A percentile compares a stretch with the other conserved stretches of the same genome.
phyloP scores from a whole-genome alignment of 2,113 vertebrate genomes.

The Eurypyga helias region DNA sequence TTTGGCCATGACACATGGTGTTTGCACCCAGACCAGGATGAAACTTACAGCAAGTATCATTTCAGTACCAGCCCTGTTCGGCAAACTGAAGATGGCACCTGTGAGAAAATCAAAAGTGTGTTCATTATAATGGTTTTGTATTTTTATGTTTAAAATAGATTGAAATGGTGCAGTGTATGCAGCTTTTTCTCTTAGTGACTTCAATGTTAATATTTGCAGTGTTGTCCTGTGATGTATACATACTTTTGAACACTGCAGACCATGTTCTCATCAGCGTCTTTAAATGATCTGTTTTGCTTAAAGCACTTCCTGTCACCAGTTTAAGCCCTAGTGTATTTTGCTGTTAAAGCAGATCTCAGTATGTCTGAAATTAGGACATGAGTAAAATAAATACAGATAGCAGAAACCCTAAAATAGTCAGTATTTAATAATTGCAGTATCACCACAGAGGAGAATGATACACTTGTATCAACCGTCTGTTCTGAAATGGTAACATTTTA shows the following conservation, averaged over 20 bases:
- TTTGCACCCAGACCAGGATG: slow-evolving; percentile 9
- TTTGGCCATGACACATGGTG: not conserved
- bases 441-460: not conserved
- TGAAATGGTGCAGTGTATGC: not conserved
- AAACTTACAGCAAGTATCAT: not conserved
- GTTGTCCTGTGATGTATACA: not conserved
- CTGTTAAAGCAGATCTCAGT: not conserved
- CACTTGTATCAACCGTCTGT: not conserved
- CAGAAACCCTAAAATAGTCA: not conserved
- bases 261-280: not conserved
- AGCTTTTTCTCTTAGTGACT: not conserved
- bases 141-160: not conserved
- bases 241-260: not conserved
- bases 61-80: not conserved
- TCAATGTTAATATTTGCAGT: not conserved
- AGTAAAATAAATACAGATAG: not conserved
- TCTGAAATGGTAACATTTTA: not conserved
- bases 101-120: not conserved
- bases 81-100: not conserved
- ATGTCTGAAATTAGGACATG: not conserved
- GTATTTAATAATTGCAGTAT: not conserved
- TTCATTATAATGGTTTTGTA: not conserved
- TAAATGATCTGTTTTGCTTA: not conserved
- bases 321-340: not conserved
- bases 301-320: not conserved